These are phyloP conservation scores for Coccyzus lansbergi DNA, from an alignment of 2,797 vertebrate species.

Conservation along the genomic window DNA sequence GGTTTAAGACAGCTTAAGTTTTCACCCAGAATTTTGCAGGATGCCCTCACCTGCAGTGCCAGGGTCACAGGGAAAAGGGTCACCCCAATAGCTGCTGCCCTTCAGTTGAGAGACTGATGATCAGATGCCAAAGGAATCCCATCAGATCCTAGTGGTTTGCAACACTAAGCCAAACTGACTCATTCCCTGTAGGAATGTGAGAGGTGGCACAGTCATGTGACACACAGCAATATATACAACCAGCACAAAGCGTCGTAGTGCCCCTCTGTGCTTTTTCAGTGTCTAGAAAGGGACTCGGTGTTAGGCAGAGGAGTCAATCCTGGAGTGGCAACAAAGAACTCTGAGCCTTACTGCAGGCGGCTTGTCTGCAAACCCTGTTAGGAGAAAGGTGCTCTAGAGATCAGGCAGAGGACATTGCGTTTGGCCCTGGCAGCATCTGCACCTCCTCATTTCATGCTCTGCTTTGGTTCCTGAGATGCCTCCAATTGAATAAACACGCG, in stretches of 20 bases:
- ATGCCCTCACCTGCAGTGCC: background rate
- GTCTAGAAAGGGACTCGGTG: no score
- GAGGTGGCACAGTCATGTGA: accelerated
- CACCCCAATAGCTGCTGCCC: background rate
- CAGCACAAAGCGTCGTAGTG: background rate
- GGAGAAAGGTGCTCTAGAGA: no score
- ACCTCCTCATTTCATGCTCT: no score
- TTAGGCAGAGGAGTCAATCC: no score
- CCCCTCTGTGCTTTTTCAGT: no score
- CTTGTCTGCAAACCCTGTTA: no score
- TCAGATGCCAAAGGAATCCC: background rate
- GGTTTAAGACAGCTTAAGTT: background rate
- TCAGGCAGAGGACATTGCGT: no score
- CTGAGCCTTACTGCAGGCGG: no score
- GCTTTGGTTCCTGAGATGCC: no score
- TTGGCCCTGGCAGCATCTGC: no score
- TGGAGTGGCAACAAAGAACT: no score
- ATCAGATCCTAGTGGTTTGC: background rate
- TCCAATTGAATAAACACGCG: no score
- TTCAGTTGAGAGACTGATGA: background rate
- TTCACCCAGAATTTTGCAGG: background rate
- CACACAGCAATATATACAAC: background rate
- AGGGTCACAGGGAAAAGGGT: background rate
- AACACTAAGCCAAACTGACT: background rate
- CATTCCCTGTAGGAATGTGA: background rate